Conservation (phyloP, 2,797 vertebrate genomes). For the Champsocephalus esox region DNA sequence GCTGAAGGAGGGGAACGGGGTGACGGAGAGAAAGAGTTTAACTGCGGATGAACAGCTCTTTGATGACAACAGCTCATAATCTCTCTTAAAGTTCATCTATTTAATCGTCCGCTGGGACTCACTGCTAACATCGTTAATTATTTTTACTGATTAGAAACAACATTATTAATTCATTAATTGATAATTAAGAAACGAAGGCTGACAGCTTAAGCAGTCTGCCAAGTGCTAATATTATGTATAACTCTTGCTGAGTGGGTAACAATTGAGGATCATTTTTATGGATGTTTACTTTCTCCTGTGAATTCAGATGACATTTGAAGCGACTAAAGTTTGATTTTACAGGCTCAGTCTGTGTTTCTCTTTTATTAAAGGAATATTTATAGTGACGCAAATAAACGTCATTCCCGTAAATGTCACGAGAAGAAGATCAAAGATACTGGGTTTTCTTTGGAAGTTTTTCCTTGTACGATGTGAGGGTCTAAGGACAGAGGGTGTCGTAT, state of each 20-base stretch:
- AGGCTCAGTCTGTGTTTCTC: too few species aligned
- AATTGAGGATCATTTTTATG: not conserved
- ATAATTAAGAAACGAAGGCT: not conserved
- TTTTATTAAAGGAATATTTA: too few species aligned
- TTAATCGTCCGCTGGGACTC: too few species aligned
- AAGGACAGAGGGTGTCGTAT: too few species aligned
- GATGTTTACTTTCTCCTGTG: not conserved
- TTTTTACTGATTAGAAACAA: not conserved
- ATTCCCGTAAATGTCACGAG: too few species aligned
- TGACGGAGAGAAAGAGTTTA: slow-evolving; percentile 1
- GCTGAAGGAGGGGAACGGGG: not conserved
- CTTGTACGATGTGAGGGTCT: too few species aligned
- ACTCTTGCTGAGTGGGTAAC: not conserved
- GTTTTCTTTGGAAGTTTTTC: too few species aligned
- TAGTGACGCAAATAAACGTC: too few species aligned
- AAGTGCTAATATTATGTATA: not conserved
- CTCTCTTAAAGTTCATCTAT: too few species aligned
- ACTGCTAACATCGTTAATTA: not conserved
- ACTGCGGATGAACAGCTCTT: not conserved
- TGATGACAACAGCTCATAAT: not conserved
- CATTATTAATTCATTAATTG: not conserved
- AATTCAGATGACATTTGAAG: not conserved
- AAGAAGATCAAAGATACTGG: too few species aligned
- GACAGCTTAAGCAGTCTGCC: not conserved
- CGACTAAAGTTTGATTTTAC: too few species aligned